A percentile compares a stretch with the other conserved stretches of the same genome.
Conservation (phyloP, 2,888 invertebrate species). For the Ormia ochracea region DNA sequence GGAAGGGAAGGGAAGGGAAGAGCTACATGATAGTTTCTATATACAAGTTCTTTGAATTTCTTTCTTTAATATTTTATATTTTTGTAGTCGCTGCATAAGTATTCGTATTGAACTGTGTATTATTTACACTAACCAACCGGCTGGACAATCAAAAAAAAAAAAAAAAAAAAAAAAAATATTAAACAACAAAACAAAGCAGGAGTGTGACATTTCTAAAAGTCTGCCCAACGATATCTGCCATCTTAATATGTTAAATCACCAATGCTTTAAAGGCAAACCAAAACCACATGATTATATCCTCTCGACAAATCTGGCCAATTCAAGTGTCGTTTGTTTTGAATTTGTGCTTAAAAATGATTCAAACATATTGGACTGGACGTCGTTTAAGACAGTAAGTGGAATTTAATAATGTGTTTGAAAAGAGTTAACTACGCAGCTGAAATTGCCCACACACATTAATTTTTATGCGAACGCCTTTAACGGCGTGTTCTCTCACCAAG, state of each 20-base stretch:
- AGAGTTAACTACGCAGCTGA: slow-evolving; percentile 25
- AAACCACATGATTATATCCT: slow-evolving; percentile 52
- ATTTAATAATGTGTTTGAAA: slow-evolving; percentile 26
- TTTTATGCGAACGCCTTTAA: slow-evolving; percentile 52
- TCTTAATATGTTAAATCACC: slow-evolving; percentile 59
- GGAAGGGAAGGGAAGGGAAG: background rate
- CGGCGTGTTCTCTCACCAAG: slow-evolving; percentile 57
- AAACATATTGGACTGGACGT: slow-evolving; percentile 5
- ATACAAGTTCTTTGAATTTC: slow-evolving; percentile 50
- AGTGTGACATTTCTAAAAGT: slow-evolving; percentile 45
- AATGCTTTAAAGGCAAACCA: slow-evolving; percentile 45
- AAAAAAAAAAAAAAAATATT: background rate
- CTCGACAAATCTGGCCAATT: slow-evolving; percentile 39
- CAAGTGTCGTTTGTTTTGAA: slow-evolving; percentile 47
- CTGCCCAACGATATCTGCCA: slow-evolving; percentile 47
- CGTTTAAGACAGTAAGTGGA: slow-evolving; percentile 29
- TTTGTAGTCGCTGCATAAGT: slow-evolving; percentile 15
- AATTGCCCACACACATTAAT: slow-evolving; percentile 53
- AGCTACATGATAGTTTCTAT: background rate
- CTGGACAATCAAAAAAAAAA: background rate
- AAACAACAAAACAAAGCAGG: slow-evolving; percentile 6
- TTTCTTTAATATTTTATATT: slow-evolving; percentile 3
- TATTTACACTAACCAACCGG: slow-evolving; percentile 32
- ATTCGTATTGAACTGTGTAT: slow-evolving; percentile 5
- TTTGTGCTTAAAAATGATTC: slow-evolving; percentile 23